phyloP scores from a whole-genome alignment of 2,888 invertebrate species.

The Encarsia formosa region DNA sequence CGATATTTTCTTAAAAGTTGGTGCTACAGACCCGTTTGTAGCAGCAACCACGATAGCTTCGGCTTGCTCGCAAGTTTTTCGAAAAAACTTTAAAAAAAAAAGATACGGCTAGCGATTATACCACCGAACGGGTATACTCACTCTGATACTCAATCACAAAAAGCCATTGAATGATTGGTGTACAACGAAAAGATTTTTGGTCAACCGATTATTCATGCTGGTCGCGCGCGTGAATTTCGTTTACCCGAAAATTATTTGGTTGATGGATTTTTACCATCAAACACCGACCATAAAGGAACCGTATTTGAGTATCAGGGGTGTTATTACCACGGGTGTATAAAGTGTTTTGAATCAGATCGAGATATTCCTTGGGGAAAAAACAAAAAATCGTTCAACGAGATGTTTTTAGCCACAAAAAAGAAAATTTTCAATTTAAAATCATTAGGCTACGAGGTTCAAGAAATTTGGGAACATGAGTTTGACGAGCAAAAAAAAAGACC shows the following conservation, averaged over 20 bases:
- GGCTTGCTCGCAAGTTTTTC: not conserved
- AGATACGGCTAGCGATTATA: not conserved
- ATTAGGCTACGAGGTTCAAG: not conserved
- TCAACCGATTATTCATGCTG: not conserved
- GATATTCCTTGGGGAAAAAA: not conserved
- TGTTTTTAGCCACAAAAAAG: not conserved
- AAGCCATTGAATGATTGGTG: not conserved
- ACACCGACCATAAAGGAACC: not conserved
- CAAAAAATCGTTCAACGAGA: not conserved
- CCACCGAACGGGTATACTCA: not conserved
- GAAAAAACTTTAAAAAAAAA: not conserved
- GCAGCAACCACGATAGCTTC: not conserved
- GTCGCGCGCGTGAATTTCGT: not conserved
- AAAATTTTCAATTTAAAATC: not conserved
- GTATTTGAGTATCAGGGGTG: conserved; percentile 4
- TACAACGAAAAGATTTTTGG: not conserved
- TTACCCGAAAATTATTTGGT: not conserved
- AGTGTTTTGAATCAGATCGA: not conserved
- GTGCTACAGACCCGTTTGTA: not conserved
- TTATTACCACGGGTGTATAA: not conserved
- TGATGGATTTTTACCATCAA: not conserved
- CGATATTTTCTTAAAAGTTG: not conserved
- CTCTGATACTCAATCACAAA: not conserved
- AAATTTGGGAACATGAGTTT: conserved; percentile 24
- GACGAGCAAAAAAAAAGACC: conserved; percentile 6